These are phyloP conservation scores for Rhagium mordax DNA, from an alignment of 2,888 invertebrate species.

Conservation along the genomic window DNA sequence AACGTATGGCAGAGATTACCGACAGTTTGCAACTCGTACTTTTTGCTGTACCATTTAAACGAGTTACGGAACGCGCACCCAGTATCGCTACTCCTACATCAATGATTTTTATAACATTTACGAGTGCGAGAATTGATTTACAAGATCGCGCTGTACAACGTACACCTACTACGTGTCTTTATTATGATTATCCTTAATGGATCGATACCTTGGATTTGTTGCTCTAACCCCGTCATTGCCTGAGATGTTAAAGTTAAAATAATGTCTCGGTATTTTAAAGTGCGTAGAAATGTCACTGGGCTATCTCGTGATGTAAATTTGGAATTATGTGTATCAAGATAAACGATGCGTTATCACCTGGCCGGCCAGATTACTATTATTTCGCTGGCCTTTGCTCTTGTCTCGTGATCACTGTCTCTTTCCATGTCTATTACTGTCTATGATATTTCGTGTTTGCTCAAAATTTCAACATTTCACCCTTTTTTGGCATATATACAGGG, in stretches of 20 bases:
- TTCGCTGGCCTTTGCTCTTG: no score
- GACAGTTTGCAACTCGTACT: constrained; percentile 19
- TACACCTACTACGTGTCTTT: constrained; percentile 36
- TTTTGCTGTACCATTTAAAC: constrained; percentile 28
- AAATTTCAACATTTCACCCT: no score
- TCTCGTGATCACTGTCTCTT: no score
- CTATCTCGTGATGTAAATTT: no score
- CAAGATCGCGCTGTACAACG: constrained; percentile 26
- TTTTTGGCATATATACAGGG: no score
- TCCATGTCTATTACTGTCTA: no score
- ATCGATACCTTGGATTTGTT: not conserved
- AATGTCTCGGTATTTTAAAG: not conserved
- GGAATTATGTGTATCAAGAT: no score
- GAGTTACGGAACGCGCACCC: constrained; percentile 23
- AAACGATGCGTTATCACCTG: no score
- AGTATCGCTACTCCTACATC: constrained; percentile 32
- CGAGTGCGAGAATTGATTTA: constrained; percentile 35
- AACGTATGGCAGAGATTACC: constrained; percentile 18
- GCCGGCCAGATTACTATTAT: no score
- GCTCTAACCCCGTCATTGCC: not conserved
- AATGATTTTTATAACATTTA: constrained; percentile 28
- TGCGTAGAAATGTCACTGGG: no score
- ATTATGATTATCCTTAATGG: constrained; percentile 18
- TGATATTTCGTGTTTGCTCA: no score
- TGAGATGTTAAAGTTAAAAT: not conserved